Conservation (phyloP, 2,113 vertebrate genomes). For the Carettochelys insculpta region DNA sequence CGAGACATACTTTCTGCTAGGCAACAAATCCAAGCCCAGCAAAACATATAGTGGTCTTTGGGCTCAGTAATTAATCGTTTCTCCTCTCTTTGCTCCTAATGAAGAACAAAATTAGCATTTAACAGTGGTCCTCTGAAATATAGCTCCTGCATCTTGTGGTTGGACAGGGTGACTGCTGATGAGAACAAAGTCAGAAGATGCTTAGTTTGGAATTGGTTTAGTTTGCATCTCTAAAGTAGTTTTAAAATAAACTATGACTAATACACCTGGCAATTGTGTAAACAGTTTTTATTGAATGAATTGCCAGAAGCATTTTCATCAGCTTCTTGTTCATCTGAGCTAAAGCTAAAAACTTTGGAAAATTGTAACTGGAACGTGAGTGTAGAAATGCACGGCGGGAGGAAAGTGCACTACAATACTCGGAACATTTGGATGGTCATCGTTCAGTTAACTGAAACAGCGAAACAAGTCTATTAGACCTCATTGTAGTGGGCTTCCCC, state of each 20-base stretch:
- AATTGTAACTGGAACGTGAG: neutral
- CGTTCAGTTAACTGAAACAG: neutral
- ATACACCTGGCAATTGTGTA: neutral
- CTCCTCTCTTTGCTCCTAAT: constrained; percentile 3
- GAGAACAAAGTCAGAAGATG: constrained; percentile 30
- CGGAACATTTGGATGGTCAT: neutral
- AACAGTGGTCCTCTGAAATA: constrained; percentile 42
- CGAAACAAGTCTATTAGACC: constrained; percentile 28
- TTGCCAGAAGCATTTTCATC: neutral
- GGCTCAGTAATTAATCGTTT: constrained; percentile 61
- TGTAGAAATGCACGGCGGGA: constrained; percentile 13
- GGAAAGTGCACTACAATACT: neutral
- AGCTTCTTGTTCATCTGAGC: neutral
- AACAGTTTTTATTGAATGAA: constrained; percentile 17
- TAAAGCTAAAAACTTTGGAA: constrained; percentile 17
- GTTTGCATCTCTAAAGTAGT: constrained; percentile 10
- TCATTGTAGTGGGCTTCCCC: neutral
- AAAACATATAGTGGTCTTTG: constrained; percentile 39
- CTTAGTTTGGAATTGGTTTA: constrained; percentile 22
- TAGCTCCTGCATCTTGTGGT: constrained; percentile 27
- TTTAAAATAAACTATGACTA: neutral
- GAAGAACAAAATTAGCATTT: constrained; percentile 45
- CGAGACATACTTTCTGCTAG: constrained; percentile 44
- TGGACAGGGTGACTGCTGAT: constrained; percentile 39
- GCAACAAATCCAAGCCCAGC: constrained; percentile 41